phyloP scores from a whole-genome alignment of 2,797 vertebrate species.

The Coregonus ussuriensis region DNA sequence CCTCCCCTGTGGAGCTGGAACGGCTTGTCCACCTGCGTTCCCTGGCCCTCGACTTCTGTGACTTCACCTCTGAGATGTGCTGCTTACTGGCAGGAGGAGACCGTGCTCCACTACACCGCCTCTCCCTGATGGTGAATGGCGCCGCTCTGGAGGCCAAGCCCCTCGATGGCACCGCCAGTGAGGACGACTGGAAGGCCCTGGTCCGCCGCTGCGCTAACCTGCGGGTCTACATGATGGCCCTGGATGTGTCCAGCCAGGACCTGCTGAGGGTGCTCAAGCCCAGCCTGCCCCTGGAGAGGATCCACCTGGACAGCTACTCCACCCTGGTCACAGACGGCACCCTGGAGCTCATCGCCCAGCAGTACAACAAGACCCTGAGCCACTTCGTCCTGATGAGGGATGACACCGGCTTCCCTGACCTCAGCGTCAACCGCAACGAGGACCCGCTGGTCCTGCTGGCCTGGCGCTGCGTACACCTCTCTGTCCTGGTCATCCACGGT shows the following conservation, averaged over 20 bases:
- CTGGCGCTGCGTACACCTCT: conserved; percentile 93
- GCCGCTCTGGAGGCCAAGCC: conserved; percentile 89
- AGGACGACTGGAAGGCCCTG: conserved; percentile 94
- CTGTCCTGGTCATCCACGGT: conserved; percentile 95
- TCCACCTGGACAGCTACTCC: conserved; percentile 96
- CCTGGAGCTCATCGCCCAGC: conserved; percentile 95
- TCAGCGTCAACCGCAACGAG: conserved; percentile 93
- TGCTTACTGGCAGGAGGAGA: conserved; percentile 86
- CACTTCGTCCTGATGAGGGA: conserved; percentile 97
- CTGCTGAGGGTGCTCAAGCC: conserved; percentile 95
- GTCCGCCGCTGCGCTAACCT: conserved; percentile 90
- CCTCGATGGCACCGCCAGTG: conserved; percentile 87
- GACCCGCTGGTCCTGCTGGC: conserved; percentile 94
- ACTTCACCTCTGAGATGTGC: conserved; percentile 94
- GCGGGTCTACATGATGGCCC: conserved; percentile 95
- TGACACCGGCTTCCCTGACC: conserved; percentile 92
- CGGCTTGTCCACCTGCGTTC: conserved; percentile 88
- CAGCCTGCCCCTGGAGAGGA: conserved; percentile 93
- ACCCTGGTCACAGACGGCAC: conserved; percentile 89
- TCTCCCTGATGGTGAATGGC: conserved; percentile 93
- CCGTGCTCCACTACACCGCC: conserved; percentile 91
- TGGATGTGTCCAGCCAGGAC: conserved; percentile 92
- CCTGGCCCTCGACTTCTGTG: conserved; percentile 94
- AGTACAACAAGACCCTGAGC: conserved; percentile 96
- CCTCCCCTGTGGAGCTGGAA: conserved; percentile 87